Base-by-base conservation (phyloP, 2,888 invertebrate genomes). In the Megalurothrips usitatus region DNA sequence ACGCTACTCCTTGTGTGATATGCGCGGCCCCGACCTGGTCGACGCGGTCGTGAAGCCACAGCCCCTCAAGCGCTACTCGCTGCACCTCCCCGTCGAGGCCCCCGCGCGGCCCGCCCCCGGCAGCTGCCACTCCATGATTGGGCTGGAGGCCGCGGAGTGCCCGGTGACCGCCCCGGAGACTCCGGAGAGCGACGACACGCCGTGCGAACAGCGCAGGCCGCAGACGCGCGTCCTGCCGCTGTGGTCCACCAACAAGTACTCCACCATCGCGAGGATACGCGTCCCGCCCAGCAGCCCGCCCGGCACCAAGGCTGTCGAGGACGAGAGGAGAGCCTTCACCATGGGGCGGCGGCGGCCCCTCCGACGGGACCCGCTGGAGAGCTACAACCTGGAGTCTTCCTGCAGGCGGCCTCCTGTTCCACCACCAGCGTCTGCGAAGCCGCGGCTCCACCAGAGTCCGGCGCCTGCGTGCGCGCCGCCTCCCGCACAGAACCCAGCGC, bases 241-340 rank as follows among this genome's bases (percentile, higher is more conserved):
- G 68, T 26, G 23, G 68, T 75, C 68, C 23, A 26, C 68, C 68
- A 75, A 75, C 68, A 75, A 75, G 68, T 75, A 75, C 68, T 75
- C 68, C 23, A 75, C 68, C 68, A 75, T 75, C 68, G 23, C 68
- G 11, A 75, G 68, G 68, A 75, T 75, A n/a, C 68, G 68, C 26
- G 68, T 75, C 26, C 68, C 68, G 68, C 68, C 23, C 26, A 75
- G 68, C 68, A 75, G 68, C 68, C 68, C 68, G 68, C 68, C 68
- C 9, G 23, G 68, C 58, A 19, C 17, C 58, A 58, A 43, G 58
- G 19, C 17, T 6, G 58, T 17, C 12, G 68, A 75, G 68, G 68
- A 75, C 23, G 68, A 75, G 68, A 11, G 68, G 10, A 2, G 68
- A 8, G 12, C 68, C 23, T 26, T 23, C 23, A 75, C 68, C 26